Conservation (phyloP, 2,888 invertebrate species). For the Macrophya alboannulata region DNA sequence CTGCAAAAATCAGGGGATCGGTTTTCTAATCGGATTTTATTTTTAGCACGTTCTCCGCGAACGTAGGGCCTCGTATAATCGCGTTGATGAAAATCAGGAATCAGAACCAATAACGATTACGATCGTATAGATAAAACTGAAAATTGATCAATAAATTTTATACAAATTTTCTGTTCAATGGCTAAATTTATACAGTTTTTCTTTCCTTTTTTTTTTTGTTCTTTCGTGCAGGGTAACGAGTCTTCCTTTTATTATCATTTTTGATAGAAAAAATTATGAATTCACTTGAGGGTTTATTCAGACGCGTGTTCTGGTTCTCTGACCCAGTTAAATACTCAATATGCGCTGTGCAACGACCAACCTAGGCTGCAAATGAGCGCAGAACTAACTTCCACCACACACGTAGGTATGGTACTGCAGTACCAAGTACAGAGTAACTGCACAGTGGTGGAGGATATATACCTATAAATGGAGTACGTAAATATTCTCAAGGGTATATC, state of each 20-base stretch:
- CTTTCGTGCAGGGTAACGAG: not conserved
- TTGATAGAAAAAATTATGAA: not conserved
- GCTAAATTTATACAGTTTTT: not conserved
- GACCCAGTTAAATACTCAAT: slow-evolving; percentile 9
- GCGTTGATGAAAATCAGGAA: not conserved
- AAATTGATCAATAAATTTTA: not conserved
- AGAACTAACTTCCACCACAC: not conserved
- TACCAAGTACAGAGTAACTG: no score
- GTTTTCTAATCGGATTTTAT: not conserved
- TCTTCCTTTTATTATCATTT: not conserved
- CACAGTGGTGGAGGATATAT: no score
- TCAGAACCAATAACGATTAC: not conserved
- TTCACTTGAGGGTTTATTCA: not conserved
- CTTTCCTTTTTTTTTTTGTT: not conserved
- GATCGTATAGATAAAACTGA: not conserved
- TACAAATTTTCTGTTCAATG: not conserved
- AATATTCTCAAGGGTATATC: slow-evolving; percentile 20
- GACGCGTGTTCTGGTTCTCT: slow-evolving; percentile 27
- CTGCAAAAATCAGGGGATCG: not conserved
- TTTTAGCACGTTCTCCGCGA: not conserved
- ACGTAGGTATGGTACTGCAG: not conserved
- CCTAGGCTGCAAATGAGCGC: slow-evolving; percentile 9
- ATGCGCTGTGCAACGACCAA: not conserved
- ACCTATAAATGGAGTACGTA: not conserved
- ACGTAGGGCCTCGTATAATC: no score